Percentiles rank a stretch among this genome's conserved stretches.
Evolutionary conservation across 2,113 vertebrate genomes (phyloP).

Genomic region (Callospermophilus lateralis): DNA sequence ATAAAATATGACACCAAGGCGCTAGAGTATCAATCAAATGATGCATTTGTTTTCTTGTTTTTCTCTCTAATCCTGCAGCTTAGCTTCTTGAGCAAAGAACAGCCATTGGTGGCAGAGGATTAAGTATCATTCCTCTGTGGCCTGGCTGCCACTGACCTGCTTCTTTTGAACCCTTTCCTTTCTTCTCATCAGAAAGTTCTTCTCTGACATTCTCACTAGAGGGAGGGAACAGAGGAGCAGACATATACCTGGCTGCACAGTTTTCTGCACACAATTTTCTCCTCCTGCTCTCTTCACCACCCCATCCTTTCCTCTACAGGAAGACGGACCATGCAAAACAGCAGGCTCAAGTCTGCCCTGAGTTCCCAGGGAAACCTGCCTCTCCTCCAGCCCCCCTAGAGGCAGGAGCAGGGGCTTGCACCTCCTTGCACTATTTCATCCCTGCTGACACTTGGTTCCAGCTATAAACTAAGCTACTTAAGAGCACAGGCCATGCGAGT

Average conservation of each 20-base stretch:
- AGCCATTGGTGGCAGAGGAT: background rate
- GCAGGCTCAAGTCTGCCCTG: background rate
- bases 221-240: background rate
- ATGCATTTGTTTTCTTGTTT: background rate
- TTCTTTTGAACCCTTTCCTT: background rate
- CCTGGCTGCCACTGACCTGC: background rate
- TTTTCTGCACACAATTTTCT: background rate
- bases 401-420: background rate
- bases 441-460: background rate
- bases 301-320: background rate
- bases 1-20: conserved; percentile 29
- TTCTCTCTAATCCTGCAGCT: background rate
- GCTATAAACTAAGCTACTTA: background rate
- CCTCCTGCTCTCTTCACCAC: background rate
- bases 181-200: background rate
- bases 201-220: background rate
- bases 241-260: background rate
- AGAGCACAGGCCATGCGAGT: background rate
- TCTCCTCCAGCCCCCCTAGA: background rate
- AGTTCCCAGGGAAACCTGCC: background rate
- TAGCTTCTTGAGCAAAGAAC: conserved; percentile 41
- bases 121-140: background rate
- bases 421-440: background rate
- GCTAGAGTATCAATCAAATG: background rate
- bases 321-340: background rate